Evolutionary conservation across 2,888 invertebrate species (phyloP).

Genomic region (Andrena bicolor): DNA sequence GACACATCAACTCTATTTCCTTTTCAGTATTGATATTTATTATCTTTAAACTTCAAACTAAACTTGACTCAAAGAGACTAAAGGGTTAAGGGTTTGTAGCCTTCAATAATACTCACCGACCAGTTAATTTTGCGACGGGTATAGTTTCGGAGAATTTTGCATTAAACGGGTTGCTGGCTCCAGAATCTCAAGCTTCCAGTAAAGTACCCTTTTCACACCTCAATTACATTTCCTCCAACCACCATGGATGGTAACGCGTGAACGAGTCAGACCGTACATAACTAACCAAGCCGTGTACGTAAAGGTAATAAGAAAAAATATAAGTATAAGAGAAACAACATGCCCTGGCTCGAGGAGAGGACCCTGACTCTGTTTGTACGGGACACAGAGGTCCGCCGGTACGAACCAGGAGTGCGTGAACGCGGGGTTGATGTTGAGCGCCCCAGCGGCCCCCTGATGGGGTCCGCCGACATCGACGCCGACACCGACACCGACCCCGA

Average conservation of each 20-base stretch:
- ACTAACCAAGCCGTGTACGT: slow-evolving; percentile 28
- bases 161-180: not conserved
- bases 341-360: slow-evolving; percentile 97
- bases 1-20: too few species aligned
- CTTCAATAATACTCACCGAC: too few species aligned
- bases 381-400: slow-evolving; percentile 97
- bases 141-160: too few species aligned
- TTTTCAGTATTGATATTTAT: too few species aligned
- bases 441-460: slow-evolving; percentile 94
- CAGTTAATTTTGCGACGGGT: not conserved
- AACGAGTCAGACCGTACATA: slow-evolving; percentile 31
- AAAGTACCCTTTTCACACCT: not conserved
- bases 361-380: slow-evolving; percentile 92
- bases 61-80: too few species aligned
- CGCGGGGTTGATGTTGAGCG: slow-evolving; percentile 90
- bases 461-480: slow-evolving; percentile 86
- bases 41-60: too few species aligned
- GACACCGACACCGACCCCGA: slow-evolving; percentile 81
- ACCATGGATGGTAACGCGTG: not conserved
- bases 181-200: not conserved
- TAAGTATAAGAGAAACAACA: slow-evolving; percentile 88
- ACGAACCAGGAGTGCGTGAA: slow-evolving; percentile 98
- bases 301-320: slow-evolving; percentile 61
- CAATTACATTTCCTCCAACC: not conserved
- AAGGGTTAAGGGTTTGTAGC: too few species aligned